Evolutionary conservation across 2,888 invertebrate genomes (phyloP).

Genomic region (Taenaris catops): DNA sequence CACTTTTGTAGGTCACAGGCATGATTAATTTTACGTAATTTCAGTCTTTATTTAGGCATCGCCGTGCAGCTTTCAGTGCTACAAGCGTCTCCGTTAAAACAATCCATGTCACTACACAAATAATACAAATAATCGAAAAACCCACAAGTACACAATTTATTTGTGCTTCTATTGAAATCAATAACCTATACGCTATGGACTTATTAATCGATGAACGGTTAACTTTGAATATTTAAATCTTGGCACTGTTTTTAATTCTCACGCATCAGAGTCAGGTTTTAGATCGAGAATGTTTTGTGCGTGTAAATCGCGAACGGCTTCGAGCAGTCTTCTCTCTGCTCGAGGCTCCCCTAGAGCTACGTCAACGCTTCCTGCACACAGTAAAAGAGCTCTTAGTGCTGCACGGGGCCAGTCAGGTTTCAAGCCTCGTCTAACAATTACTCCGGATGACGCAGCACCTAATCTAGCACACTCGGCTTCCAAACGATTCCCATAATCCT

Average conservation of each 20-base stretch:
- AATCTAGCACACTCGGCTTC: constrained; percentile 80
- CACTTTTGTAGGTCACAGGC: constrained; percentile 31
- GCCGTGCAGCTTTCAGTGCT: constrained; percentile 31
- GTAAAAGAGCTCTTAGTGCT: constrained; percentile 85
- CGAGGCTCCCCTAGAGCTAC: constrained; percentile 88
- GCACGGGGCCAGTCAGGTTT: constrained; percentile 83
- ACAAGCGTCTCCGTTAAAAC: constrained; percentile 37
- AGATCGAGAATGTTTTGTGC: constrained; percentile 83
- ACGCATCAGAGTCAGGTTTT: constrained; percentile 61
- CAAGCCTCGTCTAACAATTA: constrained; percentile 63
- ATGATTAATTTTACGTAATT: constrained; percentile 58
- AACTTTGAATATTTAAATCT: constrained; percentile 27
- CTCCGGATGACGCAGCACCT: constrained; percentile 80
- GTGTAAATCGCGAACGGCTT: constrained; percentile 86
- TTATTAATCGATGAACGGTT: constrained; percentile 27
- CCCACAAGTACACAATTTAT: constrained; percentile 35
- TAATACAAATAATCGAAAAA: constrained; percentile 25
- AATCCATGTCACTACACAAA: constrained; percentile 37
- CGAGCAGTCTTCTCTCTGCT: constrained; percentile 87
- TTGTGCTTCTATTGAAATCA: constrained; percentile 49
- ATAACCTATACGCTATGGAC: constrained; percentile 36
- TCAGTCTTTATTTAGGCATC: constrained; percentile 74
- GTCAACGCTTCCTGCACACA: constrained; percentile 90
- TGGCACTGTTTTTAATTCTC: constrained; percentile 46
- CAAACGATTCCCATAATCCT: constrained; percentile 84